Conservation (phyloP, 2,113 vertebrate genomes). For the Hypocryptadius cinnamomeus region DNA sequence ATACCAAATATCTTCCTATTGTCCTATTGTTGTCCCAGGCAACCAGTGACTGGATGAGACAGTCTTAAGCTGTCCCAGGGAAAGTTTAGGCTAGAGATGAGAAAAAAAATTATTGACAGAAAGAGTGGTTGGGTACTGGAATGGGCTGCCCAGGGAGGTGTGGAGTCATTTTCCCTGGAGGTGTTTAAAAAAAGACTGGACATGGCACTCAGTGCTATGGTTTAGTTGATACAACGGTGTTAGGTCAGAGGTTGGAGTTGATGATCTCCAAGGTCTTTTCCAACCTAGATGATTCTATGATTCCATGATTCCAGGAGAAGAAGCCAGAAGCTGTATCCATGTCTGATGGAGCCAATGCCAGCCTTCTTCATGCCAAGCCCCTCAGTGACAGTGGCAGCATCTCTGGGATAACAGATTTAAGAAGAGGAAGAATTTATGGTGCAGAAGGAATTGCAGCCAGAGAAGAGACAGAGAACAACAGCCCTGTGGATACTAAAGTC, state of each 20-base stretch:
- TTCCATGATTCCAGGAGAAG: background rate
- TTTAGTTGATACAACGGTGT: background rate
- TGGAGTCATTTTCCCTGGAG: background rate
- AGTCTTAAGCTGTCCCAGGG: background rate
- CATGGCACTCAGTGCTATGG: background rate
- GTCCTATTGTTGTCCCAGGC: background rate
- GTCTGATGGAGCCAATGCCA: background rate
- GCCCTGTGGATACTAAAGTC: background rate
- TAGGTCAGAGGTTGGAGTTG: background rate
- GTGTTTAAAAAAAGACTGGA: background rate
- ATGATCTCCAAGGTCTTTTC: background rate
- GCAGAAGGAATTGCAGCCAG: background rate
- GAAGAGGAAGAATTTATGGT: background rate
- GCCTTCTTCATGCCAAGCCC: background rate
- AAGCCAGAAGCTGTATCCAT: background rate
- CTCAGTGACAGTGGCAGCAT: background rate
- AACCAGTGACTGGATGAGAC: fast-evolving
- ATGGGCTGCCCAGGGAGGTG: background rate
- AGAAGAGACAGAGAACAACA: background rate
- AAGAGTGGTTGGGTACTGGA: background rate
- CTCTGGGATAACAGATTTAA: background rate
- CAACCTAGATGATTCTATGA: background rate
- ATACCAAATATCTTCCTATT: background rate
- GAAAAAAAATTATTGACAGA: background rate
- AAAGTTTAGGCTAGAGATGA: background rate